A percentile compares a stretch with the other conserved stretches of the same genome.
Evolutionary conservation across 2,113 vertebrate species (phyloP).

Genomic region (Gymnogyps californianus): DNA sequence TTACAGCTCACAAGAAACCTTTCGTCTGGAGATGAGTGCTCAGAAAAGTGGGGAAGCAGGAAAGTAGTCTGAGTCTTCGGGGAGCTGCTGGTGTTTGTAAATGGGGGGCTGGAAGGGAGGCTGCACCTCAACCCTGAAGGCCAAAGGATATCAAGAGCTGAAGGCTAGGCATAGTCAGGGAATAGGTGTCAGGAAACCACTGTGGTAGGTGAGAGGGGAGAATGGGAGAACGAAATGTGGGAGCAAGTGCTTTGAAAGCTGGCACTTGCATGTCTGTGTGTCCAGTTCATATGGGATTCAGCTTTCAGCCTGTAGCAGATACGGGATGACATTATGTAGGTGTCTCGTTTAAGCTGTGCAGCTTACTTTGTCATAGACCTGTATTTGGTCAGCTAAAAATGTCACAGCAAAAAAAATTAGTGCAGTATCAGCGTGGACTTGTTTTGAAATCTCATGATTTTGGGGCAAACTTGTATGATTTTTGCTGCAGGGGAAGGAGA

Average conservation of each 20-base stretch:
- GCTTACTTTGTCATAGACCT: neutral
- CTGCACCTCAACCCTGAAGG: neutral
- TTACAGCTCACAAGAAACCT: neutral
- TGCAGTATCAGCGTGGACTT: neutral
- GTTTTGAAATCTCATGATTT: neutral
- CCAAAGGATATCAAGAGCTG: neutral
- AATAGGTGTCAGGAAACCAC: neutral
- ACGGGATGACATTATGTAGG: neutral
- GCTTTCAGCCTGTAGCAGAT: neutral
- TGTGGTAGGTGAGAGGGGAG: neutral
- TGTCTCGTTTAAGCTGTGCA: neutral
- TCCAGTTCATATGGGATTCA: neutral
- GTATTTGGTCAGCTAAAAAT: neutral
- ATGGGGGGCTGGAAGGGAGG: neutral
- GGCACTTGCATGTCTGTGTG: neutral
- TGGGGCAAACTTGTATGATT: neutral
- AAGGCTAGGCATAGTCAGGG: neutral
- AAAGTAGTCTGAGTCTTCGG: neutral
- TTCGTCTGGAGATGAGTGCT: neutral
- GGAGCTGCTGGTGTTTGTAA: neutral
- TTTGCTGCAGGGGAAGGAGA: neutral
- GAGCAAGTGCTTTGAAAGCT: fast-evolving
- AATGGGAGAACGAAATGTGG: neutral
- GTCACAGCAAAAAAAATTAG: neutral
- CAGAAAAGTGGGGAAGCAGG: neutral